Percentiles rank a stretch among this genome's conserved stretches.
phyloP scores from a whole-genome alignment of 2,888 invertebrate genomes.

The Allacma fusca region DNA sequence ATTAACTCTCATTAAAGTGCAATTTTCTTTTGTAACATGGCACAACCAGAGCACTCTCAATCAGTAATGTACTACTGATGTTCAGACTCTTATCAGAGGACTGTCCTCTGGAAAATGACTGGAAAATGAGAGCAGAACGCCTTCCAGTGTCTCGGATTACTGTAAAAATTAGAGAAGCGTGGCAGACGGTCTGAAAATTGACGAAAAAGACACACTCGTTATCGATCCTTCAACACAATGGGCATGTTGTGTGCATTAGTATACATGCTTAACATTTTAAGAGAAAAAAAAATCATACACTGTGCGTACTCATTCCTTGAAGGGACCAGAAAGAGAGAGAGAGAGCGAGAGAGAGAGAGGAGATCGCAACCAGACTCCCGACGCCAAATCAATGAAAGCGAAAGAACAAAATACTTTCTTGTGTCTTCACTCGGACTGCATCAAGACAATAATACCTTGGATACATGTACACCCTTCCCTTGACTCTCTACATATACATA shows the following conservation, averaged over 20 bases:
- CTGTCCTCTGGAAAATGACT: too few species aligned
- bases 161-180: conserved; percentile 34
- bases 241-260: too few species aligned
- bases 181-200: conserved; percentile 32
- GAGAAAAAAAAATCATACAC: conserved; percentile 14
- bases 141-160: conserved; percentile 7
- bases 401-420: conserved; percentile 5
- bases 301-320: not conserved
- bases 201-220: conserved; percentile 26
- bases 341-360: not conserved
- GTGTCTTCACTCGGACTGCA: too few species aligned
- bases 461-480: too few species aligned
- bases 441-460: too few species aligned
- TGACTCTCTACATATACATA: too few species aligned
- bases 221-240: conserved; percentile 22
- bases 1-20: too few species aligned
- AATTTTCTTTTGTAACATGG: too few species aligned
- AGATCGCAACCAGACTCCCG: conserved; percentile 21
- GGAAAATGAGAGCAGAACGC: conserved; percentile 2
- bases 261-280: conserved; percentile 24
- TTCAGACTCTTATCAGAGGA: too few species aligned
- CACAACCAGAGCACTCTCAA: too few species aligned
- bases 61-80: too few species aligned
- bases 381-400: conserved; percentile 30
- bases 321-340: not conserved